phyloP scores from a whole-genome alignment of 2,888 invertebrate genomes.

The Neocrepidodera transversa region DNA sequence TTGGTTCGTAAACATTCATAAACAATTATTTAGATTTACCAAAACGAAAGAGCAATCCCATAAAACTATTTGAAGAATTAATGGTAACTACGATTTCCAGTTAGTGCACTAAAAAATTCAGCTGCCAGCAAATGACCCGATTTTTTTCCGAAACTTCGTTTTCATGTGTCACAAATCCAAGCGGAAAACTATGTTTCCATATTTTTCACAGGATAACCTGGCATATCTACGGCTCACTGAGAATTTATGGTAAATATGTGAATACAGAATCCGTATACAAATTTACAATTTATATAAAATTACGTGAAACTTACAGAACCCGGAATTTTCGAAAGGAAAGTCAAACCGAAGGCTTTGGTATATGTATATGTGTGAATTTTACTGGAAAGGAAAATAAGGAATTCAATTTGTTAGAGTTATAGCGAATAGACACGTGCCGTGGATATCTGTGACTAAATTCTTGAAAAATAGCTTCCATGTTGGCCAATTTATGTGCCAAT shows the following conservation, averaged over 20 bases:
- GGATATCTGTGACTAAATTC: background rate
- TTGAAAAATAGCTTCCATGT: background rate
- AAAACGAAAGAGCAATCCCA: no score
- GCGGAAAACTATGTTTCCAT: slow-evolving; percentile 14
- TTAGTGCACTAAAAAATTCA: background rate
- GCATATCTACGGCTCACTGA: background rate
- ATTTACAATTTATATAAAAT: slow-evolving; percentile 28
- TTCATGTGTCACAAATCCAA: slow-evolving; percentile 8
- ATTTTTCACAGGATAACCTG: slow-evolving; percentile 18
- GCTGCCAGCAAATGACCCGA: background rate
- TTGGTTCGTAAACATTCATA: no score
- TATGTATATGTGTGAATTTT: background rate
- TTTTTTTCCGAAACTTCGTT: slow-evolving; percentile 10
- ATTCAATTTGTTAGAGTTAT: slow-evolving; percentile 2
- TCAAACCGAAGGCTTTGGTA: slow-evolving; percentile 5
- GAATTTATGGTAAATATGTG: slow-evolving; percentile 29
- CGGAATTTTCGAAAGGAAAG: slow-evolving; percentile 8
- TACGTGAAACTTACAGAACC: slow-evolving; percentile 5
- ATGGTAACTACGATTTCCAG: background rate
- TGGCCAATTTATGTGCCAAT: no score
- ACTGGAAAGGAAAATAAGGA: slow-evolving; percentile 6
- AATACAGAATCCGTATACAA: slow-evolving; percentile 27
- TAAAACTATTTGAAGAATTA: background rate
- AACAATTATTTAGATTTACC: no score
- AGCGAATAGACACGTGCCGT: background rate